These are phyloP conservation scores for Muscicapa adusta DNA, from an alignment of 2,113 vertebrate genomes.

Conservation along the genomic window DNA sequence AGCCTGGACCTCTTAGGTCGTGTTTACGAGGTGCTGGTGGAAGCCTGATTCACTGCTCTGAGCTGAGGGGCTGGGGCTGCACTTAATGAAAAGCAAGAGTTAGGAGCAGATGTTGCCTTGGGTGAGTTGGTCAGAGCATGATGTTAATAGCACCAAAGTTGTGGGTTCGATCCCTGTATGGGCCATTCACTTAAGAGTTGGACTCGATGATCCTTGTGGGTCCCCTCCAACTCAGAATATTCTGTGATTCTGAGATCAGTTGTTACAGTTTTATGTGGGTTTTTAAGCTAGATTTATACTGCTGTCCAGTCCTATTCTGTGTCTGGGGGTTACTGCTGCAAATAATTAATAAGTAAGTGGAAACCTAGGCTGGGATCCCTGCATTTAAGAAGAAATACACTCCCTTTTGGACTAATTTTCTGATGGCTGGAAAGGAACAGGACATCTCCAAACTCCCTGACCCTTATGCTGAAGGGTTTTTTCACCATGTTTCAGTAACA, in stretches of 20 bases:
- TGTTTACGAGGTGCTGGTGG: background rate
- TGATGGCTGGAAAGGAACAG: background rate
- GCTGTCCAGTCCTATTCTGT: background rate
- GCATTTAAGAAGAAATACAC: background rate
- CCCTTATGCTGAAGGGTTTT: background rate
- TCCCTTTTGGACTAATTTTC: background rate
- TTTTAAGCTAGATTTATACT: background rate
- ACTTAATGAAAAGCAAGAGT: background rate
- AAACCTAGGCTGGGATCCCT: background rate
- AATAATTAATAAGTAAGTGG: background rate
- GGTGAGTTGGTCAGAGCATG: background rate
- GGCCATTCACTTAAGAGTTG: background rate
- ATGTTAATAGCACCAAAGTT: background rate
- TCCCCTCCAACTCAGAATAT: background rate
- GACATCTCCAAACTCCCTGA: background rate
- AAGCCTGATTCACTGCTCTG: background rate
- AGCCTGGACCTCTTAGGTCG: accelerated
- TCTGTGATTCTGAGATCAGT: background rate
- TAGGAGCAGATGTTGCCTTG: background rate
- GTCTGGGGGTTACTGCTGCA: background rate
- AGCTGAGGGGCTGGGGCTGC: background rate
- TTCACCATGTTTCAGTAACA: background rate
- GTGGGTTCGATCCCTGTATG: accelerated
- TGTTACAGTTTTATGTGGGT: background rate
- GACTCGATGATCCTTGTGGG: background rate